Evolutionary conservation across 2,888 invertebrate species (phyloP).

Genomic region (Drosophila borealis): DNA sequence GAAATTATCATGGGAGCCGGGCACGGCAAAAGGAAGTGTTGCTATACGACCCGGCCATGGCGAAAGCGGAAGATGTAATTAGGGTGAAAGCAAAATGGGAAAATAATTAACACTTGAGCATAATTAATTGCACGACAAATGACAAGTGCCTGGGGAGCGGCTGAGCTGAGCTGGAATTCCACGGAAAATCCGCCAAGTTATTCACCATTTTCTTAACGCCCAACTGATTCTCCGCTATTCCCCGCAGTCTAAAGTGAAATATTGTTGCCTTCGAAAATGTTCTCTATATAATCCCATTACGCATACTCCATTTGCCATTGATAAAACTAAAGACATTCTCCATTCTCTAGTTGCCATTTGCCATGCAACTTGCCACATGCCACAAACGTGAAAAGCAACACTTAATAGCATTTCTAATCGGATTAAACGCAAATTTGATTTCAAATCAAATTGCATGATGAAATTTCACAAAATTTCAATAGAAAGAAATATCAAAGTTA

Average conservation of each 20-base stretch:
- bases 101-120: slow-evolving; percentile 78
- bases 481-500: slow-evolving; percentile 33
- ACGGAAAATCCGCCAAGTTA: slow-evolving; percentile 17
- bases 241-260: slow-evolving; percentile 10
- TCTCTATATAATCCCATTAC: slow-evolving; percentile 35
- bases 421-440: slow-evolving; percentile 56
- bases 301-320: slow-evolving; percentile 21
- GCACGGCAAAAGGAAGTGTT: slow-evolving; percentile 36
- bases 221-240: not conserved
- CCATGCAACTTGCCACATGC: slow-evolving; percentile 5
- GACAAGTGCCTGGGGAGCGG: slow-evolving; percentile 55
- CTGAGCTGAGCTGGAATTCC: not conserved
- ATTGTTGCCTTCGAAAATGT: slow-evolving; percentile 12
- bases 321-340: slow-evolving; percentile 15
- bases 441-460: slow-evolving; percentile 41
- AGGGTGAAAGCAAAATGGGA: slow-evolving; percentile 74
- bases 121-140: slow-evolving; percentile 78
- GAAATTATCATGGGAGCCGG: slow-evolving; percentile 73
- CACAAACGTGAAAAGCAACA: slow-evolving; percentile 19
- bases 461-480: slow-evolving; percentile 27
- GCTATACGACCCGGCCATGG: slow-evolving; percentile 30
- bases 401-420: slow-evolving; percentile 56
- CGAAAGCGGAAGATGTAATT: slow-evolving; percentile 71
- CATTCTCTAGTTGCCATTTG: slow-evolving; percentile 16
- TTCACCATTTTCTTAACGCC: not conserved